These are phyloP conservation scores for Pachyrhynchus sulphureomaculatus DNA, from an alignment of 1,140 invertebrate species.

Conservation along the genomic window DNA sequence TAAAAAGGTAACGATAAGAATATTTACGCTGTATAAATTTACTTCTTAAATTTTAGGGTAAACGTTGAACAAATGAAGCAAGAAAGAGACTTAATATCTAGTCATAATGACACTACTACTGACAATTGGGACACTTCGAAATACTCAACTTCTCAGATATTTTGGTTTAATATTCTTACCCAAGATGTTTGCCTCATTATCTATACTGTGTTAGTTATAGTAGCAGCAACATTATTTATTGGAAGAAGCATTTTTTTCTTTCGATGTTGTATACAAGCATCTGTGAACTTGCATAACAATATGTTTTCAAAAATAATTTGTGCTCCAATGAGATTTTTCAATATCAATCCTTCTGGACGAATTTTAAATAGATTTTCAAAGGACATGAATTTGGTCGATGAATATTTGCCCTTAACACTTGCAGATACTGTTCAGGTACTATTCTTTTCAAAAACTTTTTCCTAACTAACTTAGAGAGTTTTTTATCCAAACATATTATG, in stretches of 20 bases:
- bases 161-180: slow-evolving; percentile 41
- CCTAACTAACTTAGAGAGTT: background rate
- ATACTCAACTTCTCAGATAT: background rate
- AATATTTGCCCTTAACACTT: slow-evolving; percentile 71
- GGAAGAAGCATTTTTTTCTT: slow-evolving; percentile 71
- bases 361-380: slow-evolving; percentile 77
- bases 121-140: background rate
- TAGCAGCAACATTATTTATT: slow-evolving; percentile 55
- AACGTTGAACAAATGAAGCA: slow-evolving; percentile 56
- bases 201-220: slow-evolving; percentile 45
- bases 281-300: slow-evolving; percentile 65
- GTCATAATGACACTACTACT: background rate
- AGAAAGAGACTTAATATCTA: background rate
- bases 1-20: background rate
- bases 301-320: slow-evolving; percentile 82
- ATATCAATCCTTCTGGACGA: slow-evolving; percentile 76
- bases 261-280: slow-evolving; percentile 69
- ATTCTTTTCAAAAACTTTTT: background rate
- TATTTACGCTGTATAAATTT: background rate
- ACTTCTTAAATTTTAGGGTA: slow-evolving; percentile 14
- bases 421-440: slow-evolving; percentile 77
- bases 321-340: slow-evolving; percentile 86
- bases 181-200: slow-evolving; percentile 34
- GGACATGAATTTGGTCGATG: slow-evolving; percentile 79
- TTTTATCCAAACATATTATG: no score